Evolutionary conservation across 2,113 vertebrate genomes (phyloP).

Genomic region (Zosterops borbonicus): DNA sequence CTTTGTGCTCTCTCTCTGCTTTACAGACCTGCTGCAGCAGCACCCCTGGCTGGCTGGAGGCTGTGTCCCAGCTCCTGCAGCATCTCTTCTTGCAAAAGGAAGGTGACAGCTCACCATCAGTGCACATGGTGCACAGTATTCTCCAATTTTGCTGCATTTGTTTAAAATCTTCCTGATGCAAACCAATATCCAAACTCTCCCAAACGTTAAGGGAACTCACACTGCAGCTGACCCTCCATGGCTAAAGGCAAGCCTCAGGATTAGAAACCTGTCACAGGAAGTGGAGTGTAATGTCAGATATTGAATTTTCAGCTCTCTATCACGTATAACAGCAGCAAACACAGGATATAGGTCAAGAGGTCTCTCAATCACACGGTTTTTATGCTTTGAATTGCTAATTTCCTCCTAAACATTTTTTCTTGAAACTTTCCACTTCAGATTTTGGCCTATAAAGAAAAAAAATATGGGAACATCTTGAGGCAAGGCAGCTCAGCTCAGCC

Average conservation of each 20-base stretch:
- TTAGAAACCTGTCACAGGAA: neutral
- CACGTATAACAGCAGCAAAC: neutral
- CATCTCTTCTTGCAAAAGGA: neutral
- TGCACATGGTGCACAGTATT: rapidly evolving
- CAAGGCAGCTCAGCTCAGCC: neutral
- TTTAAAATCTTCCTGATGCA: neutral
- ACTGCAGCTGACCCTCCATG: neutral
- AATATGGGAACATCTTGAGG: neutral
- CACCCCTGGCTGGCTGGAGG: neutral
- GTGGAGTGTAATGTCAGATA: neutral
- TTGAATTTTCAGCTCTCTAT: neutral
- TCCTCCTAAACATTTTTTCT: neutral
- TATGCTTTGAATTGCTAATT: neutral
- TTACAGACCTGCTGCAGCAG: neutral
- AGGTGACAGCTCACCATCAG: neutral
- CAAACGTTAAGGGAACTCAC: neutral
- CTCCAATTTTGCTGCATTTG: neutral
- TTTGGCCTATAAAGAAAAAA: neutral
- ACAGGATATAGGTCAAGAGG: neutral
- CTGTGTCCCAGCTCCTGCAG: neutral
- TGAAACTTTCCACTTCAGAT: slow-evolving; percentile 17
- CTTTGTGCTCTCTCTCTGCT: neutral
- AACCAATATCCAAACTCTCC: neutral
- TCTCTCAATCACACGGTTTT: neutral
- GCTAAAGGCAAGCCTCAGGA: neutral